Conservation (phyloP, 1,140 invertebrate genomes). For the Adelges cooleyi region DNA sequence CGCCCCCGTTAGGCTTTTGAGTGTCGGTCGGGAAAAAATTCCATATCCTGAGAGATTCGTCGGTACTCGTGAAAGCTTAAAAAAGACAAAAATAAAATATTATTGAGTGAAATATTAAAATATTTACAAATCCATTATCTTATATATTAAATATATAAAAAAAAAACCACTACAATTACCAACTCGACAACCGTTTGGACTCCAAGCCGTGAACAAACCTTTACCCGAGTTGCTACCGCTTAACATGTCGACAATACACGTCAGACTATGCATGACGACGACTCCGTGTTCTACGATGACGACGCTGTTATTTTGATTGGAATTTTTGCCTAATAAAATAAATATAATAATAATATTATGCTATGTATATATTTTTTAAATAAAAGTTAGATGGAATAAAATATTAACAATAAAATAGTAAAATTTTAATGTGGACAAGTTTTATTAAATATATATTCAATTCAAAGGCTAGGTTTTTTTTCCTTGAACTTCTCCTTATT, state of each 20-base stretch:
- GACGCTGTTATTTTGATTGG: not conserved
- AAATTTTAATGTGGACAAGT: too few species aligned
- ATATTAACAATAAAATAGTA: too few species aligned
- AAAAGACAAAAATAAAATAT: too few species aligned
- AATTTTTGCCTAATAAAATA: not conserved
- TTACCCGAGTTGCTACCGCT: not conserved
- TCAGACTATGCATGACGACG: slow-evolving; percentile 1
- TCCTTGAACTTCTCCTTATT: too few species aligned
- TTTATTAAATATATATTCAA: too few species aligned
- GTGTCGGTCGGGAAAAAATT: not conserved
- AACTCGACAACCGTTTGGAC: not conserved
- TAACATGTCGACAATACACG: not conserved
- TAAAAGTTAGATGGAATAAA: too few species aligned
- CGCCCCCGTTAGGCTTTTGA: not conserved
- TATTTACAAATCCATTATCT: not conserved
- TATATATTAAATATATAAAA: not conserved
- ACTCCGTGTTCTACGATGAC: not conserved
- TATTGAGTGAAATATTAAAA: not conserved
- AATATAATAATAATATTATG: too few species aligned
- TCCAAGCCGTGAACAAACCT: slow-evolving; percentile 1
- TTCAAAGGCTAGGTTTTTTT: too few species aligned
- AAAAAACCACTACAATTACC: too few species aligned
- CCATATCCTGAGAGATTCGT: slow-evolving; percentile 16
- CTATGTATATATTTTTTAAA: too few species aligned
- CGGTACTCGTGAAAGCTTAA: not conserved